A percentile compares a stretch with the other conserved stretches of the same genome.
phyloP scores from a whole-genome alignment of 1,140 invertebrate genomes.

The Drosophila miranda region DNA sequence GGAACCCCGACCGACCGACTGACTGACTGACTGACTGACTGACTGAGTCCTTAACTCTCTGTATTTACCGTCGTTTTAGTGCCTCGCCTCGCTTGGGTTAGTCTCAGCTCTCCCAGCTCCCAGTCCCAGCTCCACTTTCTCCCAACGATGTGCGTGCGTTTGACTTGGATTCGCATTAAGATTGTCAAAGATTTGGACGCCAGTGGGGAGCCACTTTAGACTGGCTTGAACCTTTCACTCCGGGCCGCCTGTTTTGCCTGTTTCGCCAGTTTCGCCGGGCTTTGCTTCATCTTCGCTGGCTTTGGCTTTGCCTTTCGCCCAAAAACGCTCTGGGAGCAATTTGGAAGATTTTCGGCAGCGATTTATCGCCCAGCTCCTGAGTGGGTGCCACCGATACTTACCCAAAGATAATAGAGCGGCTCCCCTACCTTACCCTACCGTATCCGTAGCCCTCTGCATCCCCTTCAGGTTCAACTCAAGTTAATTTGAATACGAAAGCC shows the following conservation, averaged over 20 bases:
- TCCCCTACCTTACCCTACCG: not conserved
- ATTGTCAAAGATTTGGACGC: constrained; percentile 70
- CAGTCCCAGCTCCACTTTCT: constrained; percentile 2
- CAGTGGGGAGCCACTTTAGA: constrained; percentile 44
- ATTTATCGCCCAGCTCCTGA: constrained; percentile 64
- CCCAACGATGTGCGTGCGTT: constrained; percentile 34
- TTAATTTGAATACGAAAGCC: constrained; percentile 68
- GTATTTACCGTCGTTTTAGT: constrained; percentile 63
- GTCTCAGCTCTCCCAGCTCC: constrained; percentile 7
- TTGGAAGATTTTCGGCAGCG: constrained; percentile 67
- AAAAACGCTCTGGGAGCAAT: constrained; percentile 67
- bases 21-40: constrained; percentile 34
- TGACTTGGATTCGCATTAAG: constrained; percentile 66
- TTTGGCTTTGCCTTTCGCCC: too few relatives aligned
- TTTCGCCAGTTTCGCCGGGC: too few relatives aligned
- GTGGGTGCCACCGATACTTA: constrained; percentile 68
- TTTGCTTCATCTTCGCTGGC: too few relatives aligned
- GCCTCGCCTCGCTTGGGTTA: constrained; percentile 54
- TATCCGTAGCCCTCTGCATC: too few relatives aligned
- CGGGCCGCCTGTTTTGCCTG: constrained; percentile 43
- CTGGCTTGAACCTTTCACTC: constrained; percentile 32
- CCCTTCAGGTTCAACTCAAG: constrained; percentile 23
- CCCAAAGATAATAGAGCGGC: constrained; percentile 45
- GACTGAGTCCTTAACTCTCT: constrained; percentile 40
- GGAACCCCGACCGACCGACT: constrained; percentile 30